These are phyloP conservation scores for Cyprinella venusta DNA, from an alignment of 2,797 vertebrate genomes.

Conservation along the genomic window DNA sequence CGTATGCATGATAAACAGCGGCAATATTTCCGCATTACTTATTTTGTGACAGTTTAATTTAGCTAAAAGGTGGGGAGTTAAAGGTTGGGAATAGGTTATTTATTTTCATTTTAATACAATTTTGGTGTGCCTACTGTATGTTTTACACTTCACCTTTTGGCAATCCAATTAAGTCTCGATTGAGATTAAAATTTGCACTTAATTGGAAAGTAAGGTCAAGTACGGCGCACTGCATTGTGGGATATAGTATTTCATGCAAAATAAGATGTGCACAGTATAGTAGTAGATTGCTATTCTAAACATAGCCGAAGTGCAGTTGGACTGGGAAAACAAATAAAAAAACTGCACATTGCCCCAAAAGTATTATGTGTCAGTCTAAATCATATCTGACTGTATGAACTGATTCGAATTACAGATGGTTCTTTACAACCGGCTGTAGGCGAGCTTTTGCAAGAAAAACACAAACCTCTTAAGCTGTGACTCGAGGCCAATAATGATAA, in stretches of 20 bases:
- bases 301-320: neutral
- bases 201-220: constrained; percentile 3
- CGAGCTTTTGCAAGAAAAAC: neutral
- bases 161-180: neutral
- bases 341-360: neutral
- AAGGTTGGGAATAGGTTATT: neutral
- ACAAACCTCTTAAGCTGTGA: neutral
- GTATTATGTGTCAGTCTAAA: constrained; percentile 16
- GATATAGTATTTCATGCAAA: neutral
- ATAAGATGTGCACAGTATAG: neutral
- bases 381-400: neutral
- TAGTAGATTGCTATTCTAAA: neutral
- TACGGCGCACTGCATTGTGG: neutral
- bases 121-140: neutral
- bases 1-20: neutral
- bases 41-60: neutral
- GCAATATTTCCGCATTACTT: neutral
- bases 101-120: neutral
- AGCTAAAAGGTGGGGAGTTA: neutral
- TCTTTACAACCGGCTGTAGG: neutral
- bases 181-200: neutral
- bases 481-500: constrained; percentile 10
- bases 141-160: neutral
- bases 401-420: constrained; percentile 4
- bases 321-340: neutral